Conservation (phyloP, 2,797 vertebrate species). For the Lagocephalus sceleratus region DNA sequence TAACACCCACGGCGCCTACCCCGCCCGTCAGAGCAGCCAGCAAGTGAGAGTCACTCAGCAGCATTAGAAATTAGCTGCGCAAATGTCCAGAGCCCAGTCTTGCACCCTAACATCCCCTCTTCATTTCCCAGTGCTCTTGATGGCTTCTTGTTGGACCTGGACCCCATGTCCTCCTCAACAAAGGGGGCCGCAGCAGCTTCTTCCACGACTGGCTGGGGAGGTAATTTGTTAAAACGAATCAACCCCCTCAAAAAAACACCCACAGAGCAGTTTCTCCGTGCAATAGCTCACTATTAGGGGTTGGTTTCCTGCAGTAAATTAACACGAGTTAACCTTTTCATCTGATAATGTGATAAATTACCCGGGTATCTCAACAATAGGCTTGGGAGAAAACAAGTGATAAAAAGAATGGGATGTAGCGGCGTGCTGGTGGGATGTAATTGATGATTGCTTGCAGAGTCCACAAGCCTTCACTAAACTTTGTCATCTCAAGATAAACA, state of each 20-base stretch:
- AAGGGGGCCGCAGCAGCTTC: conserved; percentile 69
- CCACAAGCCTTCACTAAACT: neutral
- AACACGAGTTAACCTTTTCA: no score
- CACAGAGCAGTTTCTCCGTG: no score
- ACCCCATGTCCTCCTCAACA: conserved; percentile 68
- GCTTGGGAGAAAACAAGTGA: no score
- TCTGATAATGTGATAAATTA: no score
- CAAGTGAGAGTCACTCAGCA: conserved; percentile 44
- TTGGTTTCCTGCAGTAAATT: no score
- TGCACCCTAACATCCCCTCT: neutral
- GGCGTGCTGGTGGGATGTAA: no score
- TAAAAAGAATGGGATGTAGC: no score
- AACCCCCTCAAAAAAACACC: neutral
- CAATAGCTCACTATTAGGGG: no score
- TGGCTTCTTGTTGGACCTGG: conserved; percentile 69
- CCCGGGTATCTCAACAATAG: no score
- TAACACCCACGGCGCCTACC: conserved; percentile 50
- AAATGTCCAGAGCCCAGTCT: conserved; percentile 1
- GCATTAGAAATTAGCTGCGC: conserved; percentile 6
- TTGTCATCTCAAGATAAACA: neutral
- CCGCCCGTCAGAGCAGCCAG: conserved; percentile 8
- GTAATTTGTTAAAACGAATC: conserved; percentile 57
- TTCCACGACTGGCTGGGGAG: conserved; percentile 88
- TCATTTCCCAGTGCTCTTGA: conserved; percentile 56
- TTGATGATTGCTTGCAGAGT: no score